Base-by-base conservation (phyloP, 64 coral and sea anemone species). In the Platygyra sinensis region DNA sequence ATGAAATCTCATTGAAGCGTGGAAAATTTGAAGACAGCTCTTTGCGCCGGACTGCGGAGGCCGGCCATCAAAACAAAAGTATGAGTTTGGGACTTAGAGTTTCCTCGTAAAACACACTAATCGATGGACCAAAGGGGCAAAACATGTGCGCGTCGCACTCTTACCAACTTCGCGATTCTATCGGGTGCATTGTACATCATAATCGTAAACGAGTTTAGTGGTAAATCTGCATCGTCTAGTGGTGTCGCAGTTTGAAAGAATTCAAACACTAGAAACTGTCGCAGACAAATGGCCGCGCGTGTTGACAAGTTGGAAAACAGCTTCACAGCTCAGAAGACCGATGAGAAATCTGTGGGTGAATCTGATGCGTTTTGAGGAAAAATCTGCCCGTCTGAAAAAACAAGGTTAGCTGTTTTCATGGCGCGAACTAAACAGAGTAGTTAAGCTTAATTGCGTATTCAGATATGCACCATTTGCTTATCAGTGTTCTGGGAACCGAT, bases 1-100 rank as follows among this genome's bases (percentile, higher is more conserved):
- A 69, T 78, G 42, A 72, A 92, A 92, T 83, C 62, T 92, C 90
- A 92, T 14, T 46, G 52, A 92, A 86, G 73, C 90, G 83, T 92
- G 60, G 76, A 72, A 73, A 22, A 61, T 59, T 60, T 67, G 82
- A 67, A 57, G 75, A 71, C 19, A 49, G 22, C 49, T 72, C 81
- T 85, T 72, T 63, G 20, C 33, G 46, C 50, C 8, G 22, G 24
- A n/a, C 8, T 15, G 24, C 4, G 33, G 63, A 15, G 29, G 17
- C 42, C 32, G 24, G 27, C 54, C 1, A 81, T 63, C 38, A 71
- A 51, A 69, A 85, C 81, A 85, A 72, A 25, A 85, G 19, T 10
- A 22, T 10, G 39, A 85, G 18, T 29, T 18, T 50, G 39, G 30
- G 62, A 33, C 67, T 85, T 52, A 52, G 61, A 85, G 62, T 85